A percentile compares a stretch with the other conserved stretches of the same genome.
These are phyloP conservation scores for Melanotaenia nigrans DNA, from an alignment of 2,797 vertebrate species.

Conservation along the genomic window DNA sequence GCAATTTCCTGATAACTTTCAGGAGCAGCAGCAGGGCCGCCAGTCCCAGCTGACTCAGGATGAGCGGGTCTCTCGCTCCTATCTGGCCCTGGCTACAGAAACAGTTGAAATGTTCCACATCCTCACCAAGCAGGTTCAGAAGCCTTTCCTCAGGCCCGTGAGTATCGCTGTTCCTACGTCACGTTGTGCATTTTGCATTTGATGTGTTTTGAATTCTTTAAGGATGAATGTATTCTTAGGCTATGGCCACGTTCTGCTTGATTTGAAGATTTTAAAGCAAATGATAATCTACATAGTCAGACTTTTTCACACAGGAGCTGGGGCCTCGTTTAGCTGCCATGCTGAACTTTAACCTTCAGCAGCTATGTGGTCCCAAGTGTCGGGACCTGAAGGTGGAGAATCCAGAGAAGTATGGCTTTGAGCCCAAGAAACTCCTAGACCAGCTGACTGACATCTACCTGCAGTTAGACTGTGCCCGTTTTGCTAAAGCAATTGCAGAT, in stretches of 20 bases:
- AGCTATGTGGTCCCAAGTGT: conserved; percentile 97
- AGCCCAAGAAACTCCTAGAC: conserved; percentile 98
- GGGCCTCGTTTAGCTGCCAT: conserved; percentile 97
- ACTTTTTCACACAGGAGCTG: conserved; percentile 85
- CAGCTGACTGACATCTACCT: conserved; percentile 98
- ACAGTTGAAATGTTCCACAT: conserved; percentile 99
- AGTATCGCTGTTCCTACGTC: conserved; percentile 73
- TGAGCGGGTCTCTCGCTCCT: conserved; percentile 96
- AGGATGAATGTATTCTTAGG: not conserved
- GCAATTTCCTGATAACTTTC: conserved; percentile 27
- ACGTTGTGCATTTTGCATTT: not conserved
- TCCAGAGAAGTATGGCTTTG: conserved; percentile 98
- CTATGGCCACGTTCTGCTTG: not conserved
- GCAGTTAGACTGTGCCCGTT: conserved; percentile 95
- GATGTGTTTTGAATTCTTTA: not conserved
- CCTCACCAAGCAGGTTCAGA: conserved; percentile 99
- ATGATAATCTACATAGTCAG: not conserved
- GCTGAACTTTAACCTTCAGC: conserved; percentile 99
- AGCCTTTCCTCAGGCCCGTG: conserved; percentile 98
- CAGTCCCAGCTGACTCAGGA: conserved; percentile 98
- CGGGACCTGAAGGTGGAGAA: conserved; percentile 99
- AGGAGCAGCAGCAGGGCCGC: conserved; percentile 98
- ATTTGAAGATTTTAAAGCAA: not conserved
- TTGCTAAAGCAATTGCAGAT: conserved; percentile 97
- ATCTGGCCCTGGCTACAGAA: conserved; percentile 96